Evolutionary conservation across 2,113 vertebrate genomes (phyloP).

Genomic region (Sturnira hondurensis): DNA sequence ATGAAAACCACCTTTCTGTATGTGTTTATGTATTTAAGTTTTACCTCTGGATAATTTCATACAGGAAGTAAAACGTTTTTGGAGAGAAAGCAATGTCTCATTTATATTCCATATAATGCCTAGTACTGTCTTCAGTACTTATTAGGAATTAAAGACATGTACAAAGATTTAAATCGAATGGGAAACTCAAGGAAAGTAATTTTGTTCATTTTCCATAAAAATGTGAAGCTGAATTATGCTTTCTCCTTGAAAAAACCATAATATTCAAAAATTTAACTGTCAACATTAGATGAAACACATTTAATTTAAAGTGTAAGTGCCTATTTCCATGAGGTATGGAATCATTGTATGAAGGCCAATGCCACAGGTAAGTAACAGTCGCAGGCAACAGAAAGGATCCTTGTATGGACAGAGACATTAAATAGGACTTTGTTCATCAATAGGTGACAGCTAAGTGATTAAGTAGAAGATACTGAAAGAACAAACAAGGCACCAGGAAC

Average conservation of each 20-base stretch:
- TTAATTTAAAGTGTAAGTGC: slow-evolving; percentile 40
- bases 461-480: background rate
- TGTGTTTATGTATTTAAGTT: background rate
- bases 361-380: background rate
- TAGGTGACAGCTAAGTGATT: slow-evolving; percentile 30
- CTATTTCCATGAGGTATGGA: background rate
- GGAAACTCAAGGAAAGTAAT: background rate
- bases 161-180: background rate
- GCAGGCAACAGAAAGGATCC: background rate
- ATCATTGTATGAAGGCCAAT: background rate
- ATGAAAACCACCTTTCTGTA: background rate
- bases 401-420: background rate
- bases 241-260: slow-evolving; percentile 20
- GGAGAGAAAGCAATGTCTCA: background rate
- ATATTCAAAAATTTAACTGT: slow-evolving; percentile 30
- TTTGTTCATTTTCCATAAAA: slow-evolving; percentile 49
- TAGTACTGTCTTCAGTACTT: background rate
- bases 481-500: slow-evolving; percentile 13
- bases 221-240: slow-evolving; percentile 30
- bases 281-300: slow-evolving; percentile 32
- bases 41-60: background rate
- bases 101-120: background rate
- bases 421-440: slow-evolving; percentile 12
- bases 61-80: slow-evolving; percentile 14
- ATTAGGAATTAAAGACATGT: background rate